Evolutionary conservation across 2,888 invertebrate genomes (phyloP), one percentile per base, ranked within the genome.

Genomic region (Heterodera filipjevi): DNA sequence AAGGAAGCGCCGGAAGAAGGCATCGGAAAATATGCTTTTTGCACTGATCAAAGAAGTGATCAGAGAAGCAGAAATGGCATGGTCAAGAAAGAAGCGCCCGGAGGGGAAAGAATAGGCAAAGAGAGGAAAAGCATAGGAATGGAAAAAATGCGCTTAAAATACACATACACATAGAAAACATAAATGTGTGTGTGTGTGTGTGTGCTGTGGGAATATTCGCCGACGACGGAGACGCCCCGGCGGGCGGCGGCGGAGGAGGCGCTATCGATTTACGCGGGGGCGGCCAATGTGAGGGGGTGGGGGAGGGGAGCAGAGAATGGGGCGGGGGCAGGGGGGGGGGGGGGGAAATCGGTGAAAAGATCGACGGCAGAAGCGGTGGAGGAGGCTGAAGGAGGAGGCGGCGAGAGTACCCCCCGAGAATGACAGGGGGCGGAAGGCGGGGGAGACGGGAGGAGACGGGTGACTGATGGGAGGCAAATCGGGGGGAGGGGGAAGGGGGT

Each of bases 211-310:
- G n/a, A 59, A 59, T 59, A 59, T 59, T 59, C 59, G 59, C 59
- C 59, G 59, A 6, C 46, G 46, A 16, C 10, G 59, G 27, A n/a
- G n/a, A n/a, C n/a, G n/a, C n/a, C n/a, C n/a, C 46, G 46, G 46
- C 10, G 59, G 27, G 59, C 59, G 59, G n/a, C n/a, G 59, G 46
- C 46, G 46, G 46, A 14, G 46, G 46, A 12, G 49, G 59, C n/a
- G 59, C 59, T 59, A 59, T 59, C 59, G 59, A 59, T 59, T 59
- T n/a, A 59, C 59, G 59, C 59, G 59, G 59, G 59, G 59, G 59
- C 59, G 59, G 59, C 59, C 59, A 59, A 59, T n/a, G 59, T n/a
- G 59, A n/a, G 27, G 59, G n/a, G n/a, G n/a, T n/a, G n/a, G n/a
- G n/a, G n/a, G n/a, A n/a, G n/a, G n/a, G n/a, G n/a, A n/a, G 44